phyloP scores from a whole-genome alignment of 92 coral and sea anemone species.

The Anthopleura xanthogrammica region DNA sequence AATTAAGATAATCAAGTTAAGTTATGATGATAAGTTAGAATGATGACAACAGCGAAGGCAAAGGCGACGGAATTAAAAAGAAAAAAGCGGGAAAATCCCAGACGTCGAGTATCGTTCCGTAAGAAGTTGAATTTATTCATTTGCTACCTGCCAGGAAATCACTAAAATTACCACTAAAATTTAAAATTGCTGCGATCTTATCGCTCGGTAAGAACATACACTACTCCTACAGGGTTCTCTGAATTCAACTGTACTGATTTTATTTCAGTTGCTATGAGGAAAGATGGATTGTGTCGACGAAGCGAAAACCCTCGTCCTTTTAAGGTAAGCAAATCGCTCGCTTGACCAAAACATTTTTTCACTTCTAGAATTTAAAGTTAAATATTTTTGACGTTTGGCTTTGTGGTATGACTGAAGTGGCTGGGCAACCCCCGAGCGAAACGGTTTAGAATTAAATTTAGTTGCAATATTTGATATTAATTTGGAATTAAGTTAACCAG shows the following conservation, averaged over 20 bases:
- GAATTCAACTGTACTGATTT: neutral
- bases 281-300: conserved; percentile 23
- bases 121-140: neutral
- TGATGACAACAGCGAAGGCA: neutral
- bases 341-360: no score
- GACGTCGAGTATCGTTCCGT: conserved; percentile 15
- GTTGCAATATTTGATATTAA: no score
- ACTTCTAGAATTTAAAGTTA: no score
- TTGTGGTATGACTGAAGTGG: no score
- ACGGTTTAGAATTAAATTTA: no score
- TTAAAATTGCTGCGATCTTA: neutral
- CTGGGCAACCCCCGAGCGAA: no score
- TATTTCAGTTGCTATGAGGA: conserved; percentile 25
- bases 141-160: no score
- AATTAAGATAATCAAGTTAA: neutral
- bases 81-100: neutral
- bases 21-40: neutral
- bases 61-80: neutral
- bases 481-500: no score
- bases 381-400: no score
- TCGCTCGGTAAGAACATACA: no score
- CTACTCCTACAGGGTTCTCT: neutral
- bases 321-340: conserved; percentile 3
- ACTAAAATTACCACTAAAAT: neutral
- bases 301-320: conserved; percentile 8